Conservation (phyloP, 2,797 vertebrate species). For the Numenius phaeopus region DNA sequence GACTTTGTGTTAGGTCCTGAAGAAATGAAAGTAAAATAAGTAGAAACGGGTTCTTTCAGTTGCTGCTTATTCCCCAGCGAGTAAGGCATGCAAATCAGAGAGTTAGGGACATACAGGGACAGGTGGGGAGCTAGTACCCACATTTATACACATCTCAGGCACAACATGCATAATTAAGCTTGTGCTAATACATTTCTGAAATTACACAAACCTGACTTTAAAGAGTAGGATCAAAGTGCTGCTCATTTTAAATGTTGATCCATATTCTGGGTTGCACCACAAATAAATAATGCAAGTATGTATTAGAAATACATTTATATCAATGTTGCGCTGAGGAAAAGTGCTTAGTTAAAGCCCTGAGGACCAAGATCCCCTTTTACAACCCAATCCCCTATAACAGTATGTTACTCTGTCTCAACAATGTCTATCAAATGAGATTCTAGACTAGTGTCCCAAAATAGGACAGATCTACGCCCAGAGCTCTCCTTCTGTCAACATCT, state of each 20-base stretch:
- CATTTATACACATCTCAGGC: neutral
- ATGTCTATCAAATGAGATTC: neutral
- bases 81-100: slow-evolving; percentile 38
- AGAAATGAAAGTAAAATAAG: slow-evolving; percentile 32
- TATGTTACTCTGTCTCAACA: neutral
- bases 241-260: neutral
- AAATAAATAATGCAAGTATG: neutral
- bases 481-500: neutral
- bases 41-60: neutral
- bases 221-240: neutral
- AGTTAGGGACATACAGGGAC: neutral
- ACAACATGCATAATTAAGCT: slow-evolving; percentile 25
- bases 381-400: neutral
- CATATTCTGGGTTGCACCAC: neutral
- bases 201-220: slow-evolving; percentile 2
- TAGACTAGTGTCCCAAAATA: neutral
- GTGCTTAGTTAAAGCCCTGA: neutral
- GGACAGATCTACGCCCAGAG: neutral
- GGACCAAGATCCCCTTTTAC: neutral
- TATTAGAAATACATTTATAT: neutral
- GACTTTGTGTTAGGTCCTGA: neutral
- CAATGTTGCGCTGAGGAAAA: neutral
- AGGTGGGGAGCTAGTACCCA: neutral
- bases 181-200: slow-evolving; percentile 27
- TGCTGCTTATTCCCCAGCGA: neutral